These are phyloP conservation scores for Volucella zonaria DNA, from an alignment of 2,888 invertebrate genomes.

Conservation along the genomic window DNA sequence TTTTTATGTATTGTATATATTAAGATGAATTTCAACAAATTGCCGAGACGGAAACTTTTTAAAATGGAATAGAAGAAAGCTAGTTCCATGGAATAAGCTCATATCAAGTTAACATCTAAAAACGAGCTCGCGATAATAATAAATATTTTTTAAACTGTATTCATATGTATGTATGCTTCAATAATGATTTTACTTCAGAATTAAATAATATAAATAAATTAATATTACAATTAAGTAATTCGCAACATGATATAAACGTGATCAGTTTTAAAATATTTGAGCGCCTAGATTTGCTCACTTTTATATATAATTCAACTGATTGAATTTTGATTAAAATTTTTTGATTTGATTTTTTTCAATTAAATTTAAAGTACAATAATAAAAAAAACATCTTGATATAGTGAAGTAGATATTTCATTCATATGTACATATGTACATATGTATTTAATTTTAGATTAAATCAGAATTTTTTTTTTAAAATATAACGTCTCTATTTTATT, in stretches of 20 bases:
- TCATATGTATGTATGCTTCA: constrained; percentile 7
- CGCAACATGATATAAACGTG: too few species aligned
- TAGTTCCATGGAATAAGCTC: too few species aligned
- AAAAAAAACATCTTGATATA: constrained; percentile 21
- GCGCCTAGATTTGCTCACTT: too few species aligned
- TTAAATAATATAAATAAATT: not conserved
- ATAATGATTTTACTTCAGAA: not conserved
- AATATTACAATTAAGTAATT: not conserved
- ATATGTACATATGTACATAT: constrained; percentile 19
- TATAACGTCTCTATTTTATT: constrained; percentile 55
- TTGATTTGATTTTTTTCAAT: not conserved
- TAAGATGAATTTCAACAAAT: too few species aligned
- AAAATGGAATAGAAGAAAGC: too few species aligned
- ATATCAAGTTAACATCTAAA: not conserved
- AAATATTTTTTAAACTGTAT: not conserved
- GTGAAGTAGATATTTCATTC: constrained; percentile 17
- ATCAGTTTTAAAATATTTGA: too few species aligned
- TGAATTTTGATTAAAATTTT: not conserved
- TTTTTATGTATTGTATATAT: too few species aligned
- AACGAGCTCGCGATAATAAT: not conserved
- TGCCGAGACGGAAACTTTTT: too few species aligned
- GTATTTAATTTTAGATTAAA: constrained; percentile 19
- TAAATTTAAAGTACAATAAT: not conserved
- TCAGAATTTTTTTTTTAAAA: constrained; percentile 49
- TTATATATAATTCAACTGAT: too few species aligned